Base-by-base conservation (phyloP, 2,797 vertebrate genomes). In the Thripadectes ignobilis region DNA sequence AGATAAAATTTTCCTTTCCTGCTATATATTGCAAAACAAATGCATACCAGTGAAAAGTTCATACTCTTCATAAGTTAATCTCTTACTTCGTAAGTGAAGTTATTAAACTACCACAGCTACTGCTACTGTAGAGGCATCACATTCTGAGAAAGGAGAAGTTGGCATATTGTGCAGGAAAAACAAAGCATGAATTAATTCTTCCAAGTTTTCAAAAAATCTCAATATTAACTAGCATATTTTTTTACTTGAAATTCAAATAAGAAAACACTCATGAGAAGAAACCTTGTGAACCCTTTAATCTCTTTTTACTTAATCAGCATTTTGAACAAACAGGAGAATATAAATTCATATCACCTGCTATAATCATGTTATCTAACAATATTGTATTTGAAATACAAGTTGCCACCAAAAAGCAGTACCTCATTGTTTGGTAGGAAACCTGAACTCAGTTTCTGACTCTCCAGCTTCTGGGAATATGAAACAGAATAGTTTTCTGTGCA, bases 191-290 rank as follows among this genome's bases (percentile, higher is more conserved):
- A 52, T 38, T 39, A 38, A 51, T 87, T 87, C 21, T 87, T 77
- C 46, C 21, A 88, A 77, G 18, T 15, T 34, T 51, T 74, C 41
- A 72, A 85, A 79, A 79, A 93, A 73, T 14, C n/a, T 82, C 1
- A 0, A 54, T 20, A 51, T 41, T 0, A 0, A 55, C 58, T 54
- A 78, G 61, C 16, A 21, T 2, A 21, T 75, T 41, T 54, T 63
- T 39, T 61, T 51, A 85, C 24, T 54, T 46, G 34, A 82, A 94
- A 85, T 79, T 77, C 23, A 89, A 79, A 66, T 27, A 2, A 16
- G 14, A 45, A 55, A 74, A 72, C 72, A 46, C 3, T 39, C 18
- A 57, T 36, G 39, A 65, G 21, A 74, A 68, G 10, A 91, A 91
- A 77, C 7, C 14, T 43, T 41, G 9, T 43, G 13, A 78, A 24